phyloP scores from a whole-genome alignment of 2,113 vertebrate genomes.

The Mesitornis unicolor region DNA sequence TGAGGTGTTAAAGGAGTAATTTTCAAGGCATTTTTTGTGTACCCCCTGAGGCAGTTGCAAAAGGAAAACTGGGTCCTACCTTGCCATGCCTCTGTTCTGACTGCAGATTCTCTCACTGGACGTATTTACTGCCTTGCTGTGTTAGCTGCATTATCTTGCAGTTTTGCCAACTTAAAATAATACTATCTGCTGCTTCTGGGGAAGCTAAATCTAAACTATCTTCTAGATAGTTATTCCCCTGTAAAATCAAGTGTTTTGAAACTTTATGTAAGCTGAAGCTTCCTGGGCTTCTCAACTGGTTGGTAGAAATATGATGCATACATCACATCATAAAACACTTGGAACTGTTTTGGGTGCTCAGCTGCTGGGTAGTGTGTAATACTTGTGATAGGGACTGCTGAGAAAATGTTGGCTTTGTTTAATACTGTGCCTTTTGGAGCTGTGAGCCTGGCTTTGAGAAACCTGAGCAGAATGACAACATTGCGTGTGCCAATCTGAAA shows the following conservation, averaged over 20 bases:
- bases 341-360: fast-evolving
- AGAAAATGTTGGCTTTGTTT: background rate
- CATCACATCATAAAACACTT: background rate
- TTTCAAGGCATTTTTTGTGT: background rate
- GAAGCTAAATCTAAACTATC: background rate
- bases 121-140: background rate
- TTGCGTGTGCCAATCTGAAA: background rate
- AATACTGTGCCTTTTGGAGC: background rate
- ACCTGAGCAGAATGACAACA: fast-evolving
- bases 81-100: background rate
- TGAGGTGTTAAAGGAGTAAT: background rate
- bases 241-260: background rate
- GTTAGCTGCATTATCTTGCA: background rate
- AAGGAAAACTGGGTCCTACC: background rate
- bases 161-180: background rate
- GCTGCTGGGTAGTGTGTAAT: background rate
- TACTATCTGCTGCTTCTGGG: background rate
- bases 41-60: background rate
- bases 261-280: background rate
- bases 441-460: background rate
- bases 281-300: background rate
- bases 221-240: background rate
- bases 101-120: background rate
- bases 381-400: background rate
- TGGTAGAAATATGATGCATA: background rate